Percentiles rank a stretch among this genome's conserved stretches.
Evolutionary conservation across 2,797 vertebrate species (phyloP).

Genomic region (Atherinosoma microstoma): DNA sequence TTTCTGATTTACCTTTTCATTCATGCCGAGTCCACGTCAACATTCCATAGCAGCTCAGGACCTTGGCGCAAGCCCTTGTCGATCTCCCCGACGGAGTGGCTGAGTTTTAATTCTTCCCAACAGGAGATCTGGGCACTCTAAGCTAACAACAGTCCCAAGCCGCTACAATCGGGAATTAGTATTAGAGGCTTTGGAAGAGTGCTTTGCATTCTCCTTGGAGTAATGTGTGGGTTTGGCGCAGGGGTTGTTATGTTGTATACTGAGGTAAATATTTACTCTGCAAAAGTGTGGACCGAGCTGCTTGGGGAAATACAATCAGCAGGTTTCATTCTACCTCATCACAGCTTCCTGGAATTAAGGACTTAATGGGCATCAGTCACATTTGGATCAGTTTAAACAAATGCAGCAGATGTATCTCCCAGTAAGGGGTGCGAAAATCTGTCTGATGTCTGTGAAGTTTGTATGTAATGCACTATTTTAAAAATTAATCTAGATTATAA

Average conservation of each 20-base stretch:
- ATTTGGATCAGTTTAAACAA: slow-evolving; percentile 26
- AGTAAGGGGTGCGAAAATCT: background rate
- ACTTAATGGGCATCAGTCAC: slow-evolving; percentile 45
- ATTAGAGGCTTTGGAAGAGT: slow-evolving; percentile 75
- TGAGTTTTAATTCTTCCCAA: slow-evolving; percentile 78
- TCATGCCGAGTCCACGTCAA: slow-evolving; percentile 66
- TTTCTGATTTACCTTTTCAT: slow-evolving; percentile 21
- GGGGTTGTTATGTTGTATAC: slow-evolving; percentile 52
- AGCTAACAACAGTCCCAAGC: slow-evolving; percentile 77
- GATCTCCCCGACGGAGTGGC: slow-evolving; percentile 58
- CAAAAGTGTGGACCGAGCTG: slow-evolving; percentile 63
- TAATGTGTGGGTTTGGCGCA: slow-evolving; percentile 23
- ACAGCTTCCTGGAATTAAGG: slow-evolving; percentile 45
- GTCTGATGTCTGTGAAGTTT: slow-evolving; percentile 36
- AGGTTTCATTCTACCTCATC: slow-evolving; percentile 81
- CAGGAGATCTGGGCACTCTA: slow-evolving; percentile 70
- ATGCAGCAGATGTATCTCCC: background rate
- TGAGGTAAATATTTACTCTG: slow-evolving; percentile 73
- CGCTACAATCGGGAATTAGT: slow-evolving; percentile 74
- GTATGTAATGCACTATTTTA: slow-evolving; percentile 69
- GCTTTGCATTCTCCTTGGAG: slow-evolving; percentile 68
- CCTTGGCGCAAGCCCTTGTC: slow-evolving; percentile 57
- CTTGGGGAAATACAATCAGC: slow-evolving; percentile 56
- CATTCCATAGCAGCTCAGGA: slow-evolving; percentile 82
- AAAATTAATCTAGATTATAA: slow-evolving; percentile 40